Conservation (phyloP, 2,113 vertebrate genomes). For the Oceanites oceanicus region DNA sequence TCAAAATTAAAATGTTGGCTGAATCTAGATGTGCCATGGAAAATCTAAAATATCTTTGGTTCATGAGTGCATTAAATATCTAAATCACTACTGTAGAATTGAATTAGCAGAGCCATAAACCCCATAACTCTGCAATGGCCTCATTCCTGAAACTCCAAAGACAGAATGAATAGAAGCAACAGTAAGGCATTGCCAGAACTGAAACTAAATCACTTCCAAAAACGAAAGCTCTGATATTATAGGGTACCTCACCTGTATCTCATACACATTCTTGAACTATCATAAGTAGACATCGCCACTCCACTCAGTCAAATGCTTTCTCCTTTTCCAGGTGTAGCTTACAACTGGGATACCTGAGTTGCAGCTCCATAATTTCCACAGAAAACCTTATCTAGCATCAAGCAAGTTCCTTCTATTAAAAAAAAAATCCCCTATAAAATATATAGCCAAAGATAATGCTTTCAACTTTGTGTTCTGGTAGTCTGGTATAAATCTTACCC, state of each 20-base stretch:
- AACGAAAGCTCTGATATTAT: neutral
- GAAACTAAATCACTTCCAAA: neutral
- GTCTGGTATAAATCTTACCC: constrained; percentile 28
- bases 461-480: neutral
- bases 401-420: neutral
- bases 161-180: neutral
- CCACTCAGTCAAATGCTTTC: neutral
- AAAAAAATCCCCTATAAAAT: constrained; percentile 19
- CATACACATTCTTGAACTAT: neutral
- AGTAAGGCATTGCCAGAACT: neutral
- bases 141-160: neutral
- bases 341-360: neutral
- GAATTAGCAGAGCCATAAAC: neutral
- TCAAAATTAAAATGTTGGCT: neutral
- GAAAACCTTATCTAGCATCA: constrained; percentile 43
- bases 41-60: neutral
- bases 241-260: neutral
- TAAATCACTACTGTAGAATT: neutral
- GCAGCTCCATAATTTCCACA: neutral
- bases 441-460: constrained; percentile 11
- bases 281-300: neutral
- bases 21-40: neutral
- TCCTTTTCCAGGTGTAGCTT: neutral
- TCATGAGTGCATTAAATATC: neutral
- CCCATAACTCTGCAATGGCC: neutral